Base-by-base conservation (phyloP, 2,888 invertebrate species). In the Meghimatium bilineatum region DNA sequence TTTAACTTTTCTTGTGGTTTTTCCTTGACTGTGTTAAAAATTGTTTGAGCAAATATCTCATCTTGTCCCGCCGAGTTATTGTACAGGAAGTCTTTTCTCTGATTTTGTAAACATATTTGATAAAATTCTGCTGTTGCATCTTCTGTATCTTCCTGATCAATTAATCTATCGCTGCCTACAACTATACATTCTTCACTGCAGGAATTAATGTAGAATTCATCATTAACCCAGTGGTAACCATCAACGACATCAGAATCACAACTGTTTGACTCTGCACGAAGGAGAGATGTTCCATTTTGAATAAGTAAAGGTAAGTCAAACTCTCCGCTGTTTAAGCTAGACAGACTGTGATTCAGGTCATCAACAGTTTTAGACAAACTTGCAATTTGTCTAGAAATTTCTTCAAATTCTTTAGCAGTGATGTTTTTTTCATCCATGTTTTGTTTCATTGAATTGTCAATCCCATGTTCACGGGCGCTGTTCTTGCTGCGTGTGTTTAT, bases 161-260 rank as follows among this genome's bases (percentile, higher is more conserved):
- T 71, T 36, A 71, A 72, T 32, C 66, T 29, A 29, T 63, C 26
- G 0, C 32, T 66, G 36, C 86, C 86, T n/a, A 89, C 89, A n/a
- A 90, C 89, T 66, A 91, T 89, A 26, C 90, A 86, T 56, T 80
- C 90, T 26, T 90, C 91, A 71, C 89, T 89, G 80, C 89, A 89
- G 0, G 91, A 90, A 8, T 90, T 89, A 63, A 91, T 83, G 79
- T 88, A 90, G 80, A 90, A 90, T 77, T 91, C 91, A 83, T 91
- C 91, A 67, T 91, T 90, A 32, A 89, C 89, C 91, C 91, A 91
- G 49, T 91, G 91, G 77, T 91, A 91, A 2, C 91, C 91, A 69
- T 91, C 91, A 26, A 89, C 86, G 66, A 88, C 89, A 60, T 89
- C 88, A 44, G 44, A 23, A 12, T 49, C 34, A 60, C 38, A n/a